phyloP scores from a whole-genome alignment of 2,113 vertebrate species.

The Silurus meridionalis region DNA sequence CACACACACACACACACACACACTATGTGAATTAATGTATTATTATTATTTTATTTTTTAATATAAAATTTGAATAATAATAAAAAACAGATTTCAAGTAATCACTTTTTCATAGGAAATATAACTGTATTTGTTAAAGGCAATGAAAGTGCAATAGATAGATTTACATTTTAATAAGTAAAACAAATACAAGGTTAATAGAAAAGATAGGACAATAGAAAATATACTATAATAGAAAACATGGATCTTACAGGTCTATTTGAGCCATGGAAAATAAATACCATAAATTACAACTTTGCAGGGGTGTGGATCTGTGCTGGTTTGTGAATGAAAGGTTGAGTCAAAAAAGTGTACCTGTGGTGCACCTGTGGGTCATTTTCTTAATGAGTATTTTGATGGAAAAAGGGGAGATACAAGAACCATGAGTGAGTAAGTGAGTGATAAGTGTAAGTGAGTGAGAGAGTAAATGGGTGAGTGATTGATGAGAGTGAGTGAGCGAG shows the following conservation, averaged over 20 bases:
- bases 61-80: too few relatives aligned
- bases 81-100: too few relatives aligned
- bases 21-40: too few relatives aligned
- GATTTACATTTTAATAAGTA: not conserved
- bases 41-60: too few relatives aligned
- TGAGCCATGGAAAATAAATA: not conserved
- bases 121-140: not conserved
- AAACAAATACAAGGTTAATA: not conserved
- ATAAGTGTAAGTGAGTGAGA: too few relatives aligned
- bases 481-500: too few relatives aligned
- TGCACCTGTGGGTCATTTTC: not conserved
- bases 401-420: not conserved
- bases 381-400: not conserved
- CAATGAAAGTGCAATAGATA: not conserved
- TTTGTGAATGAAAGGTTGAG: not conserved
- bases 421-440: too few relatives aligned
- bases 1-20: not conserved
- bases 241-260: not conserved
- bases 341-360: not conserved
- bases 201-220: not conserved
- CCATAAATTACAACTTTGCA: not conserved
- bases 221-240: not conserved
- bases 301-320: not conserved
- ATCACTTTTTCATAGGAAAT: not conserved
- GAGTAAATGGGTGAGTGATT: too few relatives aligned